phyloP scores from a whole-genome alignment of 1,140 invertebrate species.

The Trichonephila clavata region DNA sequence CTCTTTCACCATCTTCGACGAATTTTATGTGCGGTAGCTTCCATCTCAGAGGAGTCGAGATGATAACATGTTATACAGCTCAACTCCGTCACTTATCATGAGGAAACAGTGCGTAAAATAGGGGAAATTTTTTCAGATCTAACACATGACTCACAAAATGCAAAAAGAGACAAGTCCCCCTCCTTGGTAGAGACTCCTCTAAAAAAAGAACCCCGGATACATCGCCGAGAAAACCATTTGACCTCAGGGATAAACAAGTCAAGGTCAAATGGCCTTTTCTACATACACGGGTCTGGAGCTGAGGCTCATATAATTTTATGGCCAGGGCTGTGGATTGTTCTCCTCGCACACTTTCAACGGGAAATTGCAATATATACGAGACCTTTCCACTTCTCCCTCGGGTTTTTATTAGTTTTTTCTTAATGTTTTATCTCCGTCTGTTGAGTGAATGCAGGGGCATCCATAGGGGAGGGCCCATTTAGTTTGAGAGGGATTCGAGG shows the following conservation, averaged over 20 bases:
- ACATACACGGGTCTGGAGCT: neutral
- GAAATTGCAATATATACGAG: constrained; percentile 65
- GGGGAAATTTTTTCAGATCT: constrained; percentile 29
- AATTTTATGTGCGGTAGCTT: constrained; percentile 31
- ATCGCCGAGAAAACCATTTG: constrained; percentile 59
- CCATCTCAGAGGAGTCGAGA: neutral
- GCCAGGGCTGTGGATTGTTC: constrained; percentile 57
- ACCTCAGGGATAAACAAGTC: constrained; percentile 73
- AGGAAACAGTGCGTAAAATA: constrained; percentile 48
- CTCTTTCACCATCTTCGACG: constrained; percentile 26
- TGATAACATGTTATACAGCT: constrained; percentile 22
- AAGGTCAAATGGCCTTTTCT: constrained; percentile 65
- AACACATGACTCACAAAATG: constrained; percentile 58
- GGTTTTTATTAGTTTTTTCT: constrained; percentile 50
- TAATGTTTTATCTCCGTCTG: constrained; percentile 60
- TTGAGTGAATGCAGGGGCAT: constrained; percentile 15
- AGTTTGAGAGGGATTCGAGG: constrained; percentile 24
- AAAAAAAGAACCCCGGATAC: constrained; percentile 62
- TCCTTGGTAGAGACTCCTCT: neutral
- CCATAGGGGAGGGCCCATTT: constrained; percentile 57
- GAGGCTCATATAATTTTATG: constrained; percentile 73
- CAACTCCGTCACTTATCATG: constrained; percentile 31
- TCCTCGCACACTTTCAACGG: constrained; percentile 63
- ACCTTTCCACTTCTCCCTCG: constrained; percentile 24
- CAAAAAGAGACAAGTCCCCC: neutral